A percentile compares a stretch with the other conserved stretches of the same genome.
Conservation (phyloP, 2,113 vertebrate genomes). For the Myrmophylax atrothorax region DNA sequence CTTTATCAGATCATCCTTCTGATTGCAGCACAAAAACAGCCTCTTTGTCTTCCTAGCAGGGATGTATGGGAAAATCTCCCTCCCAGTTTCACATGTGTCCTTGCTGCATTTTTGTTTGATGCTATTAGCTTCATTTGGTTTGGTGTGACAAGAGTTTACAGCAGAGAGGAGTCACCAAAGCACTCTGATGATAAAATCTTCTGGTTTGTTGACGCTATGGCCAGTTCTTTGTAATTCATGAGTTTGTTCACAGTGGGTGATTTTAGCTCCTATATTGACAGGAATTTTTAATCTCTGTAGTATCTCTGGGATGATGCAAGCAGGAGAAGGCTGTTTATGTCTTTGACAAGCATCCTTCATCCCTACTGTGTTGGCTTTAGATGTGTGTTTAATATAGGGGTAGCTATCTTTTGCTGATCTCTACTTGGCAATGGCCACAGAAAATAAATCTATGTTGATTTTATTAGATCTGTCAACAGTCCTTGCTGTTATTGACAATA, state of each 20-base stretch:
- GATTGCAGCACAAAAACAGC: not conserved
- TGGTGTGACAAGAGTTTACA: constrained; percentile 25
- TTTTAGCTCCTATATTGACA: not conserved
- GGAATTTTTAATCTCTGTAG: constrained; percentile 33
- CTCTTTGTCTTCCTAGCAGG: not conserved
- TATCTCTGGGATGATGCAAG: constrained; percentile 53
- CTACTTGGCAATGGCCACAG: constrained; percentile 38
- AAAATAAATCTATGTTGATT: constrained; percentile 65
- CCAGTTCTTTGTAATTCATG: constrained; percentile 54
- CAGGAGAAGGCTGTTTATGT: constrained; percentile 25
- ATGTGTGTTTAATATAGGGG: constrained; percentile 44
- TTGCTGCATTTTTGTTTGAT: constrained; percentile 20
- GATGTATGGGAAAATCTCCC: not conserved
- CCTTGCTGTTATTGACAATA: constrained; percentile 67
- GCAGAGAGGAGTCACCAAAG: constrained; percentile 22
- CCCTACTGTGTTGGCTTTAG: constrained; percentile 36
- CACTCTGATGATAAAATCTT: constrained; percentile 56
- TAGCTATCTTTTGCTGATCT: constrained; percentile 54
- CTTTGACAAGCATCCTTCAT: constrained; percentile 55
- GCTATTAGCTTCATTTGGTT: not conserved
- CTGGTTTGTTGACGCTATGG: not conserved
- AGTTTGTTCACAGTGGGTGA: constrained; percentile 57
- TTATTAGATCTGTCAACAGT: constrained; percentile 65
- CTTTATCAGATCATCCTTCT: constrained; percentile 47
- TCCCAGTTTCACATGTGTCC: not conserved